Percentiles rank a stretch among this genome's conserved stretches.
phyloP scores from a whole-genome alignment of 2,797 vertebrate genomes.

The Acrossocheilus fasciatus region DNA sequence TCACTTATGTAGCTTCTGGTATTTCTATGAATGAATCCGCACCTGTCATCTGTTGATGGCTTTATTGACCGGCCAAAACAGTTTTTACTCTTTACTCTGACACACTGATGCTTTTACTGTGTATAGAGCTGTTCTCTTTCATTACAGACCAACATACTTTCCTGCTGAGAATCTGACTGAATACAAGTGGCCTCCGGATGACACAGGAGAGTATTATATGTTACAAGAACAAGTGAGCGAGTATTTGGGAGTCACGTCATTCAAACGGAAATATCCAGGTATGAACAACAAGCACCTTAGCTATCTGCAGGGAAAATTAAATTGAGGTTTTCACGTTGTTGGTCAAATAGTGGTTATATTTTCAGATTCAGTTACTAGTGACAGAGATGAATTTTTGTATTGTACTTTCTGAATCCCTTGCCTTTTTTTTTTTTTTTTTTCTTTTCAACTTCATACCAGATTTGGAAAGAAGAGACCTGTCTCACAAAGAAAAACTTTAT shows the following conservation, averaged over 20 bases:
- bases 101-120: not conserved
- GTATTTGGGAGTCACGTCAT: conserved; percentile 97
- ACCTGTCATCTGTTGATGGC: not conserved
- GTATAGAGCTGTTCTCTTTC: not conserved
- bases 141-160: conserved; percentile 91
- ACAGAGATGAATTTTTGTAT: not conserved
- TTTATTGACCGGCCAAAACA: not conserved
- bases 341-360: not conserved
- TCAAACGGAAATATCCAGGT: conserved; percentile 99
- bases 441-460: conserved; percentile 74
- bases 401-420: not conserved
- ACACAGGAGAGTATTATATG: conserved; percentile 98
- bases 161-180: conserved; percentile 97
- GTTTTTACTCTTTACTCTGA: not conserved
- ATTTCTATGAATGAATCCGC: not conserved
- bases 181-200: conserved; percentile 98
- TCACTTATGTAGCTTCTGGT: not conserved
- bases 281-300: conserved; percentile 53
- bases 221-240: conserved; percentile 99
- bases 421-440: not conserved
- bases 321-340: not conserved
- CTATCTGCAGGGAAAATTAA: not conserved
- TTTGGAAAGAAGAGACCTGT: conserved; percentile 96
- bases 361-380: not conserved
- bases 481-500: conserved; percentile 98